phyloP scores from a whole-genome alignment of 2,113 vertebrate species.

The Forbesichthys papilliferus region DNA sequence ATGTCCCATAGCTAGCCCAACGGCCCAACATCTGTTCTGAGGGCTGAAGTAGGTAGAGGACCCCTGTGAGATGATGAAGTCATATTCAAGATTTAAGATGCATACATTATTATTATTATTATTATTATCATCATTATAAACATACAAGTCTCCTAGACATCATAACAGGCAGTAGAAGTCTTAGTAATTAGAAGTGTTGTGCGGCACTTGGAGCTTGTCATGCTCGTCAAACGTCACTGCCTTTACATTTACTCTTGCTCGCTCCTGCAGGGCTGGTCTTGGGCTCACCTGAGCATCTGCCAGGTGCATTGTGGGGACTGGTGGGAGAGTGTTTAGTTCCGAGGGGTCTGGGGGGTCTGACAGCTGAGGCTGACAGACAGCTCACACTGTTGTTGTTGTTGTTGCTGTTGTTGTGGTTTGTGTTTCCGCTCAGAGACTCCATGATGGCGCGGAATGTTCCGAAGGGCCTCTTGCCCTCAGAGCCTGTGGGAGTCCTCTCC shows the following conservation, averaged over 20 bases:
- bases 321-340: constrained; percentile 64
- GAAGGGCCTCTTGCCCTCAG: constrained; percentile 86
- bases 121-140: no score
- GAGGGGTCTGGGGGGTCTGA: not conserved
- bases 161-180: no score
- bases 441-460: constrained; percentile 95
- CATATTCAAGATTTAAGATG: no score
- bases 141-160: no score
- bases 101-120: no score
- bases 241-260: constrained; percentile 85
- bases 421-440: constrained; percentile 93
- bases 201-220: not conserved
- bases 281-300: constrained; percentile 81
- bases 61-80: no score
- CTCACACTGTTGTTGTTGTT: not conserved
- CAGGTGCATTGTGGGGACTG: constrained; percentile 80
- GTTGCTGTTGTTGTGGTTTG: constrained; percentile 88
- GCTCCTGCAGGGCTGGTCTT: constrained; percentile 77
- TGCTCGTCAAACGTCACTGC: constrained; percentile 73
- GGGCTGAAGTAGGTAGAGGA: no score
- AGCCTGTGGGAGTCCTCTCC: constrained; percentile 73
- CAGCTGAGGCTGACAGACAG: constrained; percentile 48
- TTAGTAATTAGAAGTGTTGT: no score
- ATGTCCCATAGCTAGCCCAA: no score
- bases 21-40: no score